A percentile compares a stretch with the other conserved stretches of the same genome.
Conservation (phyloP, 2,113 vertebrate species). For the Calyptomena viridis region DNA sequence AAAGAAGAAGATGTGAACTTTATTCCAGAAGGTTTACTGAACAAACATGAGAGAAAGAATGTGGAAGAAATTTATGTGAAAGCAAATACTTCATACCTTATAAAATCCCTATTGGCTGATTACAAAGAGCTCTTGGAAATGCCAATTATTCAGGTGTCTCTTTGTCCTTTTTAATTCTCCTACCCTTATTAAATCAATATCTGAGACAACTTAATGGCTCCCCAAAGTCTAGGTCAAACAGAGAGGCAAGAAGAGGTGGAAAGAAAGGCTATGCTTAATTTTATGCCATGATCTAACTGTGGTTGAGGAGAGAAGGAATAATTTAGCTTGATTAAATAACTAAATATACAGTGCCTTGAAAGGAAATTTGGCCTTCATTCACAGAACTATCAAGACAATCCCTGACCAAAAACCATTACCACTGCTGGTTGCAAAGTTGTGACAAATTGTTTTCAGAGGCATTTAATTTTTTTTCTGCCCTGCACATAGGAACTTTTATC, state of each 20-base stretch:
- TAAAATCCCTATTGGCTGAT: slow-evolving; percentile 47
- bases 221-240: slow-evolving; percentile 64
- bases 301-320: slow-evolving; percentile 37
- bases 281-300: slow-evolving; percentile 2
- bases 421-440: neutral
- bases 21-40: slow-evolving; percentile 44
- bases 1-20: slow-evolving; percentile 40
- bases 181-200: slow-evolving; percentile 66
- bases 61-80: slow-evolving; percentile 59
- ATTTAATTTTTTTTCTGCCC: neutral
- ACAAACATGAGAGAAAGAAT: slow-evolving; percentile 38
- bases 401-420: slow-evolving; percentile 19
- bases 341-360: slow-evolving; percentile 15
- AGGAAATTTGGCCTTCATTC: slow-evolving; percentile 32
- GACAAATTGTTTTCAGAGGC: neutral
- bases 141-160: slow-evolving; percentile 65
- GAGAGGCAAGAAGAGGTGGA: slow-evolving; percentile 39
- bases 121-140: slow-evolving; percentile 66
- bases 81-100: slow-evolving; percentile 50
- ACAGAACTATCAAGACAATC: neutral
- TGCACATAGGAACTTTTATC: neutral
- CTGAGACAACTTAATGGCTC: slow-evolving; percentile 63
- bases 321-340: slow-evolving; percentile 52
- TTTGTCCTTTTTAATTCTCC: slow-evolving; percentile 66
- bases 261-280: slow-evolving; percentile 35